These are phyloP conservation scores for Phalacrocorax brasilianus DNA, from an alignment of 2,113 vertebrate species.

Conservation along the genomic window DNA sequence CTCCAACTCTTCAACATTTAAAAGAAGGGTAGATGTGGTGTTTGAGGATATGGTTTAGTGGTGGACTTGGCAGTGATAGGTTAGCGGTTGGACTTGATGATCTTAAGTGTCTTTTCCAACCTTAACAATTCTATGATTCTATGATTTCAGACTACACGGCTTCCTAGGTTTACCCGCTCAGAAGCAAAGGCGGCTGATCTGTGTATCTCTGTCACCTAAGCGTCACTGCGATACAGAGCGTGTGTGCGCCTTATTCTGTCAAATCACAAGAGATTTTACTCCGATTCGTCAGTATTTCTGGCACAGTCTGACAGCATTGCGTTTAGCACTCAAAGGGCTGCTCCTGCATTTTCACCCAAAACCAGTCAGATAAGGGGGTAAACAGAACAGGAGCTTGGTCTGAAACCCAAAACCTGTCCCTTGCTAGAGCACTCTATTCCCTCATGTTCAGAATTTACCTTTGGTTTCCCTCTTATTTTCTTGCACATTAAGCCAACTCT, in stretches of 20 bases:
- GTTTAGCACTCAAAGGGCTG: neutral
- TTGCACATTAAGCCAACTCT: neutral
- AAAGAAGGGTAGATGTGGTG: no score
- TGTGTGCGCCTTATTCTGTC: neutral
- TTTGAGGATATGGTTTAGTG: no score
- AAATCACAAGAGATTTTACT: neutral
- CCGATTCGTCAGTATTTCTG: neutral
- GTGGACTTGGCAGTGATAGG: no score
- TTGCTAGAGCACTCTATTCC: neutral
- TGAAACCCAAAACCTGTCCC: neutral
- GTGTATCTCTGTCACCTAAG: neutral
- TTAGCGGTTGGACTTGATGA: no score
- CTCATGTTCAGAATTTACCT: neutral
- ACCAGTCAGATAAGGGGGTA: neutral
- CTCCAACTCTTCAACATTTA: neutral
- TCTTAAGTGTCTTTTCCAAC: no score
- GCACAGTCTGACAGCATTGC: neutral
- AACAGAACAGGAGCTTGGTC: neutral
- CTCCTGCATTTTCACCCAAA: neutral
- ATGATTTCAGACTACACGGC: neutral
- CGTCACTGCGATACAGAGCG: neutral
- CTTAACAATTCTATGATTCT: no score
- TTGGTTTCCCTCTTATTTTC: neutral
- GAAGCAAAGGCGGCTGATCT: neutral
- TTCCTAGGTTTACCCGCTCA: neutral